Conservation (phyloP, 2,797 vertebrate genomes). For the Phalanger gymnotis region DNA sequence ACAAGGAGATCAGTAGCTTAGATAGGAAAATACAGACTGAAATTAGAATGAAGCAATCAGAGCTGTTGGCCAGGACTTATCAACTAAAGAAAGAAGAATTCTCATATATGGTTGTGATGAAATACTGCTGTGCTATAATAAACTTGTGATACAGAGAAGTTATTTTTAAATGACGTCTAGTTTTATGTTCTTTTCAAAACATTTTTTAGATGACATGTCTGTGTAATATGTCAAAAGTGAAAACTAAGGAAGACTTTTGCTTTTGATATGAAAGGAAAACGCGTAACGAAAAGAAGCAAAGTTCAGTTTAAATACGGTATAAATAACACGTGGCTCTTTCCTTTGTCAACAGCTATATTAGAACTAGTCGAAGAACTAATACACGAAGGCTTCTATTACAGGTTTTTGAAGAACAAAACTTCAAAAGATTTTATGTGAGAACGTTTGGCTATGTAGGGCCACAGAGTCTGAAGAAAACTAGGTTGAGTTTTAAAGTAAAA, state of each 20-base stretch:
- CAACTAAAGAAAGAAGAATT: background rate
- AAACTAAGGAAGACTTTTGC: background rate
- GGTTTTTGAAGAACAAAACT: background rate
- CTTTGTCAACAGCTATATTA: background rate
- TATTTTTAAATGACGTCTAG: too few species aligned
- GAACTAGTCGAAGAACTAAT: background rate
- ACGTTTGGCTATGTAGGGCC: background rate
- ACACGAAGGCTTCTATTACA: background rate
- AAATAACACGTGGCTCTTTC: background rate
- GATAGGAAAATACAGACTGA: conserved; percentile 33
- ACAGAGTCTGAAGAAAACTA: background rate
- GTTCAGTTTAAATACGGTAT: background rate
- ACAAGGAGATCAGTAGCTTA: background rate
- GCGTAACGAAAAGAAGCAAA: background rate
- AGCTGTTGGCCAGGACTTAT: conserved; percentile 33
- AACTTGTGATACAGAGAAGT: background rate
- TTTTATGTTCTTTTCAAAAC: background rate
- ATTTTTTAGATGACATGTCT: background rate
- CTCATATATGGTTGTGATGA: background rate
- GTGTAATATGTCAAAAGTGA: background rate
- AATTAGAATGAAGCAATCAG: conserved; percentile 37
- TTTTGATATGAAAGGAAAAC: background rate
- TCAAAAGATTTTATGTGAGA: background rate
- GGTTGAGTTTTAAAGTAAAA: background rate
- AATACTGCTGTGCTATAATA: background rate